phyloP scores from a whole-genome alignment of 2,888 invertebrate species.

The Lasioglossum calceatum region DNA sequence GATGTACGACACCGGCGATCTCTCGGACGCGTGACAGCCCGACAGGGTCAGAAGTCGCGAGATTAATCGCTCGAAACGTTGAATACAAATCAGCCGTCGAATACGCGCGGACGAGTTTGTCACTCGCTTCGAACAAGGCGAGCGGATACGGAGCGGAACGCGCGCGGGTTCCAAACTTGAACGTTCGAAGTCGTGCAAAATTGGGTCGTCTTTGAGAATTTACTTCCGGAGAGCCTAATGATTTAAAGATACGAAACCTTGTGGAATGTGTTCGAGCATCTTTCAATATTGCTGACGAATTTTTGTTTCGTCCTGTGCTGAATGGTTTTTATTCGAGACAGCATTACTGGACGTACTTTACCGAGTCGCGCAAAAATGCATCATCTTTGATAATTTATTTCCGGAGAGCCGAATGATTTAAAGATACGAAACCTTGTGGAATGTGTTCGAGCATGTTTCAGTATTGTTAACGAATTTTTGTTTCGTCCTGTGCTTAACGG shows the following conservation, averaged over 20 bases:
- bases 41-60: slow-evolving; percentile 75
- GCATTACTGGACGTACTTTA: too few relatives aligned
- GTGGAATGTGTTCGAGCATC: not conserved
- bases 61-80: slow-evolving; percentile 72
- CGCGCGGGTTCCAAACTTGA: not conserved
- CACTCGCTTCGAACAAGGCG: slow-evolving; percentile 24
- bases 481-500: not conserved
- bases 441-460: too few relatives aligned
- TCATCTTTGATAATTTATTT: not conserved
- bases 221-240: not conserved
- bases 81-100: slow-evolving; percentile 72
- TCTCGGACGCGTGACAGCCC: slow-evolving; percentile 70
- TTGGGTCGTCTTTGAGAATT: not conserved
- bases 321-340: not conserved
- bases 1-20: slow-evolving; percentile 58
- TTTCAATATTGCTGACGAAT: not conserved
- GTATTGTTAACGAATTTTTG: too few relatives aligned
- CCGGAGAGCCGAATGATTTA: not conserved
- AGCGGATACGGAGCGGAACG: not conserved
- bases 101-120: slow-evolving; percentile 44
- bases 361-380: too few relatives aligned
- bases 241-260: not conserved
- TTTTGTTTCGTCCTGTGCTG: not conserved
- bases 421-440: too few relatives aligned
- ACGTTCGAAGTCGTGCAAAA: not conserved